These are phyloP conservation scores for Dermolepida albohirtum DNA, from an alignment of 2,888 invertebrate species.

Conservation along the genomic window DNA sequence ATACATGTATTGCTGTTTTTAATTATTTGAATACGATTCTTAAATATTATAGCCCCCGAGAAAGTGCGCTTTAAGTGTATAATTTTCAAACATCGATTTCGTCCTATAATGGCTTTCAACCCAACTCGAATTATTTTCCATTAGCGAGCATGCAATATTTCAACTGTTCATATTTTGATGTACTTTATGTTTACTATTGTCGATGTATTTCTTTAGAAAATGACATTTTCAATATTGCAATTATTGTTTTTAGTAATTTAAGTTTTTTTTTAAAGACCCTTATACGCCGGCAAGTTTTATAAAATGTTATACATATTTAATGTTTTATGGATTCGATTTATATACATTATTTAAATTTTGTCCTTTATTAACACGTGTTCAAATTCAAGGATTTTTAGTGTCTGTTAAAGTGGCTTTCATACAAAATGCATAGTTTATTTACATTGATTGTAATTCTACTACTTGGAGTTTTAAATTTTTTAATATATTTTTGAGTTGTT, in stretches of 20 bases:
- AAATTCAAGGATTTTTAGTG: background rate
- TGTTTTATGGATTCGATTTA: constrained; percentile 31
- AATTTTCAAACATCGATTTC: constrained; percentile 62
- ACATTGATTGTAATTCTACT: background rate
- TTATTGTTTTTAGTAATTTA: constrained; percentile 31
- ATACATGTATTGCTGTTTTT: constrained; percentile 47
- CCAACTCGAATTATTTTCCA: constrained; percentile 45
- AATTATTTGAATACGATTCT: constrained; percentile 14
- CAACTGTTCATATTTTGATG: constrained; percentile 4
- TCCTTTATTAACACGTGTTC: constrained; percentile 12
- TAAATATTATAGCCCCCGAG: constrained; percentile 27
- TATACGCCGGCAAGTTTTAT: constrained; percentile 31
- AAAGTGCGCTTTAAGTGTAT: constrained; percentile 46
- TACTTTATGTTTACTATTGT: constrained; percentile 9
- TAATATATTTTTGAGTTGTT: background rate
- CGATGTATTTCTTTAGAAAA: constrained; percentile 20
- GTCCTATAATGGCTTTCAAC: constrained; percentile 58
- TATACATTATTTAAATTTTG: constrained; percentile 4
- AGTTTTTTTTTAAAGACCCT: constrained; percentile 33
- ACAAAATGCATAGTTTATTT: constrained; percentile 25
- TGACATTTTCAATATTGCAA: constrained; percentile 19
- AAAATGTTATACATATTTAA: constrained; percentile 36
- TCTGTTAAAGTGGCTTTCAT: constrained; percentile 8
- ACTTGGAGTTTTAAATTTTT: no score
- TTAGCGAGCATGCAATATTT: constrained; percentile 41